Conservation (phyloP, 2,113 vertebrate genomes). For the Oreochromis aureus region DNA sequence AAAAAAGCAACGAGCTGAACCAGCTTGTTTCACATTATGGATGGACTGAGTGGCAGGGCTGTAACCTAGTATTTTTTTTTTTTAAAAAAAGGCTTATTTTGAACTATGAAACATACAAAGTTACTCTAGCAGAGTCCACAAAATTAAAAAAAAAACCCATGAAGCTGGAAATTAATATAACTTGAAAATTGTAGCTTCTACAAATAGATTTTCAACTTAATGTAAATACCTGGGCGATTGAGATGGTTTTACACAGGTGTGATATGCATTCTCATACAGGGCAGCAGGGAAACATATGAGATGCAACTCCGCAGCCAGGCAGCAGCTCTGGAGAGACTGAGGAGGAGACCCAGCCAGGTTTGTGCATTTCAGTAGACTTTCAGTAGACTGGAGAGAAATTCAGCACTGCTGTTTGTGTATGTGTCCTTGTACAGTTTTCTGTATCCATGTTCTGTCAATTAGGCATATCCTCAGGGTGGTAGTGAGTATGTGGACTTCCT, state of each 20-base stretch:
- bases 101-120: neutral
- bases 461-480: slow-evolving; percentile 50
- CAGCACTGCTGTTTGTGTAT: neutral
- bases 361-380: neutral
- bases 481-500: slow-evolving; percentile 79
- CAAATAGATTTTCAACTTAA: neutral
- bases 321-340: slow-evolving; percentile 72
- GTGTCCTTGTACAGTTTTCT: neutral
- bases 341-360: slow-evolving; percentile 71
- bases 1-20: neutral
- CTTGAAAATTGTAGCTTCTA: neutral
- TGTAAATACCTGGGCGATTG: neutral
- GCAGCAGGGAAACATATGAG: slow-evolving; percentile 85
- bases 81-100: neutral
- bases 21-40: neutral
- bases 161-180: neutral
- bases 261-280: slow-evolving; percentile 59
- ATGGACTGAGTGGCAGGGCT: neutral
- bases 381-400: neutral
- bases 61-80: neutral
- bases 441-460: neutral
- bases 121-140: neutral
- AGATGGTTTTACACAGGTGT: neutral
- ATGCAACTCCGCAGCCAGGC: slow-evolving; percentile 79
- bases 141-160: neutral